phyloP scores from a whole-genome alignment of 2,888 invertebrate species.

The Cephus runcator region DNA sequence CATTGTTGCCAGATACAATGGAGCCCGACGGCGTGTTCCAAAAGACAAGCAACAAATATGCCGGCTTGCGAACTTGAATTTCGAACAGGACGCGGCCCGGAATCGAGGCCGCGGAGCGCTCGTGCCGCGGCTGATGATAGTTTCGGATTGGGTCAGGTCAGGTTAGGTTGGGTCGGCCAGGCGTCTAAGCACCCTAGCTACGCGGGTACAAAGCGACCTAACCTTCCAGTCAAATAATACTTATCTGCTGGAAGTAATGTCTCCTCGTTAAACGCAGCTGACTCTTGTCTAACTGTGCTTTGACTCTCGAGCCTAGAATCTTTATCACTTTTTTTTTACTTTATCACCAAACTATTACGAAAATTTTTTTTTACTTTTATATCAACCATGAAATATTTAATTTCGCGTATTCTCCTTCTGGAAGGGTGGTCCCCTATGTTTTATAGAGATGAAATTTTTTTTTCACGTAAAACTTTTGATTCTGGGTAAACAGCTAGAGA shows the following conservation, averaged over 20 bases:
- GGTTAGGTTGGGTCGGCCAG: background rate
- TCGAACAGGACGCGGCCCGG: background rate
- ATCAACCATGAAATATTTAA: background rate
- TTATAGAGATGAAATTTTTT: background rate
- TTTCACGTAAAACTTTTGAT: background rate
- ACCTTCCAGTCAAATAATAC: background rate
- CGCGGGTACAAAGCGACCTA: background rate
- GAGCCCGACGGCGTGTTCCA: slow-evolving; percentile 32
- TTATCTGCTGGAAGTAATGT: slow-evolving; percentile 16
- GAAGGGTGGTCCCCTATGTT: background rate
- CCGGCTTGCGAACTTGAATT: slow-evolving; percentile 22
- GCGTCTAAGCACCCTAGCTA: background rate
- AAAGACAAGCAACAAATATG: slow-evolving; percentile 34
- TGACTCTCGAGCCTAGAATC: background rate
- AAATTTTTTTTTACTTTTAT: background rate
- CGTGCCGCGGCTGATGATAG: background rate
- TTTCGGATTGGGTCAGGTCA: background rate
- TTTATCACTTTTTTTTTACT: background rate
- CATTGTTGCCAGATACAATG: slow-evolving; percentile 45
- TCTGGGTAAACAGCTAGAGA: no score
- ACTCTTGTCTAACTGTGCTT: slow-evolving; percentile 2
- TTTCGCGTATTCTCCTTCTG: background rate
- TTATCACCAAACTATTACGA: background rate
- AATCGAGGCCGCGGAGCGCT: background rate
- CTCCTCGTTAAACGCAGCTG: slow-evolving; percentile 21